phyloP scores from a whole-genome alignment of 1,140 invertebrate genomes.

The Dufourea novaeangliae region DNA sequence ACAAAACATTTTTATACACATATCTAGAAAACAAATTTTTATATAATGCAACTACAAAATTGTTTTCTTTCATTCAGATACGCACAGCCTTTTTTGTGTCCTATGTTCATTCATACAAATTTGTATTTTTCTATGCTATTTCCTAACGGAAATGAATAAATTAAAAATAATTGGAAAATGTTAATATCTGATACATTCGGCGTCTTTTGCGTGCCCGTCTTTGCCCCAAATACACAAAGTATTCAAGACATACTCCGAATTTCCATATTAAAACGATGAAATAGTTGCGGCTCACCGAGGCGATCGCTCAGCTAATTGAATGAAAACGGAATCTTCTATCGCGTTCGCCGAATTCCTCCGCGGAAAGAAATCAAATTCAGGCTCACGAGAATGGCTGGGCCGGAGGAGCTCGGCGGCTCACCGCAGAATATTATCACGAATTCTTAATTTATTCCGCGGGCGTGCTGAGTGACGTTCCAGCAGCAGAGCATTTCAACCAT shows the following conservation, averaged over 20 bases:
- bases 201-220: too few relatives aligned
- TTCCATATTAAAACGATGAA: not conserved
- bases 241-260: not conserved
- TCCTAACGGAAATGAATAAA: too few relatives aligned
- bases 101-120: too few relatives aligned
- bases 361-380: constrained; percentile 10
- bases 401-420: not conserved
- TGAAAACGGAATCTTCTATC: not conserved
- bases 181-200: too few relatives aligned
- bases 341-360: not conserved
- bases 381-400: not conserved
- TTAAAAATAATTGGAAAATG: too few relatives aligned
- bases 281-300: not conserved
- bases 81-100: too few relatives aligned
- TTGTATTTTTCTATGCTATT: too few relatives aligned
- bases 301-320: constrained; percentile 8
- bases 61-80: too few relatives aligned
- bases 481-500: not conserved
- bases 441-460: constrained; percentile 38
- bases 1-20: too few relatives aligned
- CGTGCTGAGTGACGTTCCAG: constrained; percentile 12
- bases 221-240: too few relatives aligned
- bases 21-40: too few relatives aligned
- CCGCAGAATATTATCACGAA: constrained; percentile 15
- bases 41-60: too few relatives aligned